Evolutionary conservation across 2,113 vertebrate genomes (phyloP), one percentile per base, ranked within the genome.

Genomic region (Nothoprocta perdicaria): DNA sequence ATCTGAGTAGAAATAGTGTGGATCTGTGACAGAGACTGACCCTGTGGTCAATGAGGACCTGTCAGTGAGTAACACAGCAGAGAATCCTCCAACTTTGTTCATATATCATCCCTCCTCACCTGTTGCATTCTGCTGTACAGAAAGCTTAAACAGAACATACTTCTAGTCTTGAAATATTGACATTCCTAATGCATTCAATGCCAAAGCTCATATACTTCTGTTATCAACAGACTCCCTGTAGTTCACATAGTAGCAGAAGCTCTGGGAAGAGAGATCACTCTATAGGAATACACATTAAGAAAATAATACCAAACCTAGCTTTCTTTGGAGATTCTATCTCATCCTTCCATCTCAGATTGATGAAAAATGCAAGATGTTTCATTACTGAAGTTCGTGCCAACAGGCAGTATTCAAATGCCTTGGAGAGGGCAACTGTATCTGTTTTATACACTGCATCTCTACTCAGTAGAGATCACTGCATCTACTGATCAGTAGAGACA

Each of bases 401-500:
- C 1, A 1, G 17, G 2, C 24, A 7, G 8, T 68, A n/a, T 3
- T 60, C 2, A 86, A 68, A 77, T 14, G 14, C 3, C 3, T 40
- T 19, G 17, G 21, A 45, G 55, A 77, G 5, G 2, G 21, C 21
- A 76, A 60, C 27, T 48, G 13, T 7, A 45, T 26, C 1, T 21
- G 2, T 40, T 58, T 8, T 68, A 84, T 33, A 46, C 23, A 48
- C 10, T 31, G n/a, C n/a, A 45, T 67, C 19, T 29, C 23, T n/a
- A 26, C 41, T 10, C 41, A n/a, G 67, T 35, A 26, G 14, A 14
- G 22, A 35, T 38, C 21, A 46, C 13, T 27, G 43, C 43, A 41
- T 65, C 27, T 38, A 40, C 19, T 29, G 23, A 27, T 15, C 26
- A 31, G 66, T 48, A 24, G 14, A 14, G 21, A 33, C 45, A 14